Evolutionary conservation across 1,140 invertebrate species (phyloP).

Genomic region (Bombus picipes): DNA sequence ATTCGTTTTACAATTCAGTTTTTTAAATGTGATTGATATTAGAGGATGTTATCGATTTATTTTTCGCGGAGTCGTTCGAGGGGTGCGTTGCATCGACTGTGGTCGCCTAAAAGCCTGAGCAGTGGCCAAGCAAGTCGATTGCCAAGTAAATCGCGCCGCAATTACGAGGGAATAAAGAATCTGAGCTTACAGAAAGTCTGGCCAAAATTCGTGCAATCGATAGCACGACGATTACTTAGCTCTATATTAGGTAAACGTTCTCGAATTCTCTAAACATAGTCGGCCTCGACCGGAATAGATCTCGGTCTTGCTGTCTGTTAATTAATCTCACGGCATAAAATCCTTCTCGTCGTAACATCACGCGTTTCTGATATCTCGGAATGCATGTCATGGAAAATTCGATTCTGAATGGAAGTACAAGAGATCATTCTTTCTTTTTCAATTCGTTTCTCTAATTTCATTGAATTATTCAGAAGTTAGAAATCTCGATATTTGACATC

Average conservation of each 20-base stretch:
- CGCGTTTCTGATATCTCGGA: too few relatives aligned
- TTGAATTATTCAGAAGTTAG: too few relatives aligned
- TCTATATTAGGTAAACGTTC: conserved; percentile 40
- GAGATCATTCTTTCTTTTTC: too few relatives aligned
- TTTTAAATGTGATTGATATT: too few relatives aligned
- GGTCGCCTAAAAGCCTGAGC: background rate
- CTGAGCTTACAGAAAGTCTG: conserved; percentile 16
- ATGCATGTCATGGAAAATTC: too few relatives aligned
- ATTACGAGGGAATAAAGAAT: conserved; percentile 29
- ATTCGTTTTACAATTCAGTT: too few relatives aligned
- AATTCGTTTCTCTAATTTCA: too few relatives aligned
- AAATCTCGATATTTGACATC: too few relatives aligned
- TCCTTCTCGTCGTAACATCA: background rate
- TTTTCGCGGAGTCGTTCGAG: background rate
- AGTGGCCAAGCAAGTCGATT: conserved; percentile 20
- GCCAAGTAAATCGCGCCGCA: conserved; percentile 41
- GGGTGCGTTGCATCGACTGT: background rate
- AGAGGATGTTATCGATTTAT: background rate
- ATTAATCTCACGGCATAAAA: background rate
- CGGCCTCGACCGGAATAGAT: conserved; percentile 34
- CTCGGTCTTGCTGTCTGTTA: background rate
- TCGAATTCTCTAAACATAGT: conserved; percentile 39
- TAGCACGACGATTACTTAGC: conserved; percentile 1
- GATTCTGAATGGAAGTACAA: too few relatives aligned
- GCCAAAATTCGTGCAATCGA: conserved; percentile 43